Evolutionary conservation across 2,888 invertebrate genomes (phyloP), one percentile per base, ranked within the genome.

Genomic region (Pogonocherus hispidulus): DNA sequence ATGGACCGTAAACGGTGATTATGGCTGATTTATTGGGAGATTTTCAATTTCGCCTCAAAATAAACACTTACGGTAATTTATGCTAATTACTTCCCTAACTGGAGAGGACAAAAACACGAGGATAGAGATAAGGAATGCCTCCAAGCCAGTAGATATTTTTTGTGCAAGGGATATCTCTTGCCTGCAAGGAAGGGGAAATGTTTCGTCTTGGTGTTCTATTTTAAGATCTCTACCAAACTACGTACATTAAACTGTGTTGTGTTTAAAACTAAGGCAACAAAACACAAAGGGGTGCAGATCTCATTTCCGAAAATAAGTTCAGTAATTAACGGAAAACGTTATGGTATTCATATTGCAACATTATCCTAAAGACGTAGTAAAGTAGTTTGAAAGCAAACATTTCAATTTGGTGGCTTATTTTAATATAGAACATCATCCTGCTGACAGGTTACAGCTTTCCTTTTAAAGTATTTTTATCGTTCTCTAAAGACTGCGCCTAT

Each of bases 1-100:
- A 57, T 67, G 70, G 47, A 64, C 65, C 67, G 70, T 70, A 65
- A 70, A 70, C 65, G 51, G 60, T 60, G 70, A 70, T 70, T 70
- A 70, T 60, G 47, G 23, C 51, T 67, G 67, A 70, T 70, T 67
- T 70, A 70, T 70, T 56, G 59, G 60, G 23, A 44, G 56, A 64
- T 67, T 55, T 70, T 67, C 66, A 63, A 70, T 67, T 66, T 67
- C 49, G 60, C 54, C 49, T 59, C 23, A 63, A 52, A 55, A 59
- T 60, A 60, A 70, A 70, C 54, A 67, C 47, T 32, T 37, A 52
- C 66, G 49, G 54, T 69, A 69, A 69, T 69, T 66, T 57, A 51
- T 63, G 57, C 27, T 64, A 46, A 68, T 68, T 56, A 67, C 55
- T 63, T 64, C 55, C 55, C 54, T 47, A 22, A 56, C 14, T 16